Conservation (phyloP, 2,888 invertebrate genomes). For the Cenopis cana region DNA sequence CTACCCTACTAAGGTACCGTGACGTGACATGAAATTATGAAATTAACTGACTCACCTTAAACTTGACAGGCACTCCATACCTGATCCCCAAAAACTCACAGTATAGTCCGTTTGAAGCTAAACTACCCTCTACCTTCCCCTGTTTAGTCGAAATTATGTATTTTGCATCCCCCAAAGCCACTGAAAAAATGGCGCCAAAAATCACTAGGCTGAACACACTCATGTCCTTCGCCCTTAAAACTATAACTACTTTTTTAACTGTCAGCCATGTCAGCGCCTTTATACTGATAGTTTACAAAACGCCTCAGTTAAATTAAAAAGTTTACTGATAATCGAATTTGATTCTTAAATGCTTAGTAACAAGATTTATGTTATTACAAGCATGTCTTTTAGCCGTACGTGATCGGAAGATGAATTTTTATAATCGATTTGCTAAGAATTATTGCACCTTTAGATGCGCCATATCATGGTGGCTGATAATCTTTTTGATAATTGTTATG, state of each 20-base stretch:
- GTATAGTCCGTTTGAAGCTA: conserved; percentile 64
- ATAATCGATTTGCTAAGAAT: conserved; percentile 32
- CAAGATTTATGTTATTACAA: neutral
- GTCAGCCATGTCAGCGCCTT: conserved; percentile 19
- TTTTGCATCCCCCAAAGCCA: conserved; percentile 55
- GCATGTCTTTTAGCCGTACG: conserved; percentile 6
- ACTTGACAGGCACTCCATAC: conserved; percentile 70
- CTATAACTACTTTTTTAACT: conserved; percentile 21
- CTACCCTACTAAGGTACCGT: too few species aligned
- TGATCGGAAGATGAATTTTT: conserved; percentile 12
- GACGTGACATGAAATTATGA: neutral
- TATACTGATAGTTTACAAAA: conserved; percentile 31
- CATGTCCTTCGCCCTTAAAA: conserved; percentile 43
- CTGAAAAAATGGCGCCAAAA: conserved; percentile 54
- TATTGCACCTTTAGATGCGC: conserved; percentile 22
- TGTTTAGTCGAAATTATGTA: conserved; percentile 69
- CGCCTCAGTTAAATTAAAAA: conserved; percentile 1
- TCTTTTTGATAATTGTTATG: conserved; percentile 15
- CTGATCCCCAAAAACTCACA: conserved; percentile 74
- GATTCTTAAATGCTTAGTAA: fast-evolving
- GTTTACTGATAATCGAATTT: neutral
- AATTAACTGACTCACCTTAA: conserved; percentile 58
- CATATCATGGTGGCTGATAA: conserved; percentile 32
- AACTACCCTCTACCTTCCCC: conserved; percentile 71
- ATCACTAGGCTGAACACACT: conserved; percentile 48